Base-by-base conservation (phyloP, 1,140 invertebrate genomes). In the Orchesella cincta region DNA sequence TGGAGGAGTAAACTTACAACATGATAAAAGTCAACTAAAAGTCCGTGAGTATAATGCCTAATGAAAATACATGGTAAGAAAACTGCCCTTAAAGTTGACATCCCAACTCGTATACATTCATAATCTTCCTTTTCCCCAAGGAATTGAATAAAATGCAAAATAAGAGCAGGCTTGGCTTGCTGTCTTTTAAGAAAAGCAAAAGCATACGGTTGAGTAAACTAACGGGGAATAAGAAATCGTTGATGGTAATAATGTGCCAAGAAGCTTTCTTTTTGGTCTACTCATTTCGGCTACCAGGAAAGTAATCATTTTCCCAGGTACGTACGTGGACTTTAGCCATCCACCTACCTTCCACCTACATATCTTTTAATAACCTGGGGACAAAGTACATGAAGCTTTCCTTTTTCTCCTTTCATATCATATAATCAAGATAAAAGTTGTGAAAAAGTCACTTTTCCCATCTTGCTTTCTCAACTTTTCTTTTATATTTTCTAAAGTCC, bases 361-460 rank as follows among this genome's bases (percentile, higher is more conserved):
- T 33, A 67, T 29, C 62, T 67, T 67, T 29, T 67, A 67, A 67
- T 67, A 67, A 31, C 62, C 62, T 33, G 62, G 29, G n/a, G 62
- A 67, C 31, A 67, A 67, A 67, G 31, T 67, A 67, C 62, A 67
- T 67, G 62, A 67, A 57, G 52, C 52, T 57, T 57, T 26, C 52
- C 62, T 67, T 31, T 12, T 29, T 67, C 14, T 67, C 39, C 62
- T 67, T 67, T 67, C 62, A 67, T 29, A 31, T 67, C 62, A 67
- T 31, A 33, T 33, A 67, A 67, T 67, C 26, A 67, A 67, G 62
- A 67, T 67, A 33, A 67, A 67, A 67, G 62, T 67, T 67, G 33
- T 31, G 62, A 33, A 67, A 67, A 67, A 29, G 26, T 67, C 26
- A 29, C 31, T 67, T 67, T 67, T 33, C 62, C 28, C 62, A 57